Evolutionary conservation across 1,140 invertebrate species (phyloP).

Genomic region (Tachypleus tridentatus): DNA sequence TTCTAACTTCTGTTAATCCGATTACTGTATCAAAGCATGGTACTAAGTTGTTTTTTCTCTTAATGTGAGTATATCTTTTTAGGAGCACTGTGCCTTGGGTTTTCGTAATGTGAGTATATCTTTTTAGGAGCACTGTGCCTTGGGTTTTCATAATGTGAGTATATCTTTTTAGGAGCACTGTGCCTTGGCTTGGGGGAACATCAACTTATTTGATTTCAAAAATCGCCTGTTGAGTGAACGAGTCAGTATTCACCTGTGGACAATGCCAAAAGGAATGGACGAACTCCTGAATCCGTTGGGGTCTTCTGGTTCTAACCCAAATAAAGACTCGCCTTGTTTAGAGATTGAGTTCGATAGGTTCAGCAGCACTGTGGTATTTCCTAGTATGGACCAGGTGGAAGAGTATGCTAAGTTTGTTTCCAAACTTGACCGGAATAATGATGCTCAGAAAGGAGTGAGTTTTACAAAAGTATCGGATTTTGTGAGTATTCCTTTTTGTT

Average conservation of each 20-base stretch:
- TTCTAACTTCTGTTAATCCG: no score
- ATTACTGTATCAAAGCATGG: no score
- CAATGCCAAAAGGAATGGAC: slow-evolving; percentile 40
- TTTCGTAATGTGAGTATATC: no score
- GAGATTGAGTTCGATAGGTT: slow-evolving; percentile 43
- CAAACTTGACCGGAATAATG: slow-evolving; percentile 18
- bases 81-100: slow-evolving; percentile 1
- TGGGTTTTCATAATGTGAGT: slow-evolving; percentile 1
- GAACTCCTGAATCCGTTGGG: slow-evolving; percentile 40
- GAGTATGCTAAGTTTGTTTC: slow-evolving; percentile 32
- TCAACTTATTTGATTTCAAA: slow-evolving; percentile 48
- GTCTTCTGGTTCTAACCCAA: slow-evolving; percentile 40
- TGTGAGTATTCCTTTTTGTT: no score
- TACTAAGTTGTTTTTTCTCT: no score
- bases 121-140: no score
- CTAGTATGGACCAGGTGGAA: slow-evolving; percentile 34
- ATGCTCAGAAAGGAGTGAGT: slow-evolving; percentile 1
- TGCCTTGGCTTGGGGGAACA: slow-evolving; percentile 46
- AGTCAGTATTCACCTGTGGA: slow-evolving; percentile 41
- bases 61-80: no score
- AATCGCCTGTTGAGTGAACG: slow-evolving; percentile 39
- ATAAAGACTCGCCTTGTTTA: slow-evolving; percentile 40
- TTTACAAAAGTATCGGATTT: slow-evolving; percentile 1
- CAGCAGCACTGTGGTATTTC: slow-evolving; percentile 35
- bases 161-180: slow-evolving; percentile 35